A percentile compares a stretch with the other conserved stretches of the same genome.
phyloP scores from a whole-genome alignment of 1,140 invertebrate species.

The Wasmannia auropunctata region DNA sequence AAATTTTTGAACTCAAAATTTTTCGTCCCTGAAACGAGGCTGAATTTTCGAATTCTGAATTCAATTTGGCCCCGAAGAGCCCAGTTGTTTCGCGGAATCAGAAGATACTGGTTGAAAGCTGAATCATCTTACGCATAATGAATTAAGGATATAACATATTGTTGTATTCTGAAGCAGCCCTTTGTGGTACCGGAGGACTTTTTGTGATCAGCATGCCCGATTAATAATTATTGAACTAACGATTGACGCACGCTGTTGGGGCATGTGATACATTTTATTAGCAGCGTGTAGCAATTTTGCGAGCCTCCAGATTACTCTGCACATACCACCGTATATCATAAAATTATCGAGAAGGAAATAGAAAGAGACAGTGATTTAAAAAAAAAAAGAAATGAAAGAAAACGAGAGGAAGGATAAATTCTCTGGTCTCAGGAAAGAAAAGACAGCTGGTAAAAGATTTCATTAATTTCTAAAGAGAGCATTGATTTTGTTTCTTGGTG shows the following conservation, averaged over 20 bases:
- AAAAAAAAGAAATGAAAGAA: slow-evolving; percentile 53
- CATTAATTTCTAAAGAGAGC: neutral
- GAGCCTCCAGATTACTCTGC: slow-evolving; percentile 71
- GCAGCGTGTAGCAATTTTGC: slow-evolving; percentile 71
- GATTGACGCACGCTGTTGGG: slow-evolving; percentile 40
- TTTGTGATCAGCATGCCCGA: slow-evolving; percentile 52
- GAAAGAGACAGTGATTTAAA: slow-evolving; percentile 38
- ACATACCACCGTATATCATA: slow-evolving; percentile 70
- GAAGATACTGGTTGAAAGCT: slow-evolving; percentile 33
- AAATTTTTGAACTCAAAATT: neutral
- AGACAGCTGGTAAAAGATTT: neutral
- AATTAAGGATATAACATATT: slow-evolving; percentile 59
- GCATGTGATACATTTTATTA: slow-evolving; percentile 57
- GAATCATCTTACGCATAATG: slow-evolving; percentile 35
- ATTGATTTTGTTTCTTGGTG: neutral
- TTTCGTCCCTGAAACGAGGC: too few species aligned
- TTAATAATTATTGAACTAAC: slow-evolving; percentile 35
- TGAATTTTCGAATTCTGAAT: neutral
- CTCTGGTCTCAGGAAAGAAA: slow-evolving; percentile 36
- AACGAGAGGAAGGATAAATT: slow-evolving; percentile 41
- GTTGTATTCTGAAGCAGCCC: slow-evolving; percentile 60
- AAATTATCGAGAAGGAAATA: slow-evolving; percentile 63
- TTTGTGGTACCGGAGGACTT: slow-evolving; percentile 55
- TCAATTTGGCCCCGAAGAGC: neutral
- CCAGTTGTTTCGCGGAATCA: neutral